Conservation (phyloP, 2,888 invertebrate genomes). For the Drosophila mettleri region DNA sequence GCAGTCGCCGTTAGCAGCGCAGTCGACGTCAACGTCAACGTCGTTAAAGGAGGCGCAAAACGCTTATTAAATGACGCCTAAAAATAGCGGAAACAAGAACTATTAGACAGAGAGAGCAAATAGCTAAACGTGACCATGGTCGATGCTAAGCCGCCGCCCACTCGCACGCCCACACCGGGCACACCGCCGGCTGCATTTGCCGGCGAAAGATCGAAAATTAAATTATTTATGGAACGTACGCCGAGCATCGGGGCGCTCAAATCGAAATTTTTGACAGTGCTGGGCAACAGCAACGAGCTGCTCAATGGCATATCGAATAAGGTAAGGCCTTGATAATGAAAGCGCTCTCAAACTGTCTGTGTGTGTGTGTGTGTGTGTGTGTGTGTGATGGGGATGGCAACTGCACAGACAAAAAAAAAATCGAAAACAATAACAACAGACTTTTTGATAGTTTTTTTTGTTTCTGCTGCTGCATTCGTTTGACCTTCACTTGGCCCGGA, state of each 20-base stretch:
- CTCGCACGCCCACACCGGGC: slow-evolving; percentile 61
- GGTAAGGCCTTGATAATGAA: slow-evolving; percentile 83
- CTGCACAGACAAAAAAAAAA: not conserved
- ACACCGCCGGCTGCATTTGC: slow-evolving; percentile 81
- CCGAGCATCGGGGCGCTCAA: slow-evolving; percentile 85
- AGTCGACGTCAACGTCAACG: slow-evolving; percentile 19
- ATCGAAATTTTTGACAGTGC: slow-evolving; percentile 85
- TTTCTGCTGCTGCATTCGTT: slow-evolving; percentile 65
- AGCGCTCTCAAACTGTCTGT: slow-evolving; percentile 11
- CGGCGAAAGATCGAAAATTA: slow-evolving; percentile 85
- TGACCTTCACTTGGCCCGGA: slow-evolving; percentile 72
- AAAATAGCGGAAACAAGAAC: slow-evolving; percentile 30
- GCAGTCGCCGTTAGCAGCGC: slow-evolving; percentile 16
- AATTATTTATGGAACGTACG: slow-evolving; percentile 85
- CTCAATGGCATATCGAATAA: slow-evolving; percentile 86
- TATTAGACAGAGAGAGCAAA: slow-evolving; percentile 2
- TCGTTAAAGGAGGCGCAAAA: slow-evolving; percentile 30
- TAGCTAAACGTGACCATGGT: slow-evolving; percentile 49
- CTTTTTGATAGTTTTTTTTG: slow-evolving; percentile 58
- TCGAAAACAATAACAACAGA: slow-evolving; percentile 35
- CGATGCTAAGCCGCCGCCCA: slow-evolving; percentile 69
- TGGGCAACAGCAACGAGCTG: slow-evolving; percentile 86
- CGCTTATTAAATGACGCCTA: slow-evolving; percentile 46
- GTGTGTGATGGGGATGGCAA: slow-evolving; percentile 33
- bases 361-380: slow-evolving; percentile 12